Percentiles rank a stretch among this genome's conserved stretches.
phyloP scores from a whole-genome alignment of 2,888 invertebrate species.

The Aphodius sticticus region DNA sequence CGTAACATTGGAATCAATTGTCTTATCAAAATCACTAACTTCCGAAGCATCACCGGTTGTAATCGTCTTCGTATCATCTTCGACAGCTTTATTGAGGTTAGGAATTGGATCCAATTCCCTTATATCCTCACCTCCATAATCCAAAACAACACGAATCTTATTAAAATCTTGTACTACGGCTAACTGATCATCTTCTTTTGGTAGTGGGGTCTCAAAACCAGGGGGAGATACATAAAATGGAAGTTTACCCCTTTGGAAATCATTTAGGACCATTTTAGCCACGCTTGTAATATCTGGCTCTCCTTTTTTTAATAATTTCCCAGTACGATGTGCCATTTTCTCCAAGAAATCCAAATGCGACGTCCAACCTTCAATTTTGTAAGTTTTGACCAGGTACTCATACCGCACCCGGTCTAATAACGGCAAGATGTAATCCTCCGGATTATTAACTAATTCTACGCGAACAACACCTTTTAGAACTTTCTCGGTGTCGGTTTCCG shows the following conservation, averaged over 20 bases:
- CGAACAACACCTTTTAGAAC: constrained; percentile 98
- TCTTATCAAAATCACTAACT: constrained; percentile 58
- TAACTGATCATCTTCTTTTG: constrained; percentile 58
- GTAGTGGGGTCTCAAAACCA: constrained; percentile 76
- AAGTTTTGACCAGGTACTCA: constrained; percentile 91
- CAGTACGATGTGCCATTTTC: constrained; percentile 84
- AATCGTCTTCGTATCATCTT: constrained; percentile 9
- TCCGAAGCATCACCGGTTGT: constrained; percentile 55
- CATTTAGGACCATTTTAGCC: constrained; percentile 95
- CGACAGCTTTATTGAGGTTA: constrained; percentile 48
- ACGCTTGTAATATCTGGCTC: constrained; percentile 91
- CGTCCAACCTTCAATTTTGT: constrained; percentile 84
- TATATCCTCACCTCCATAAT: constrained; percentile 62
- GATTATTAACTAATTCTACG: constrained; percentile 91
- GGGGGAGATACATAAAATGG: constrained; percentile 93
- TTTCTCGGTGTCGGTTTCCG: constrained; percentile 93
- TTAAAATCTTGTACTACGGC: constrained; percentile 81
- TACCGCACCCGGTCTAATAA: constrained; percentile 87
- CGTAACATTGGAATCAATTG: constrained; percentile 27
- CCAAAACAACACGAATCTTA: constrained; percentile 75
- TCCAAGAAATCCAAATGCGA: constrained; percentile 89
- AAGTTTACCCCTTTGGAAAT: constrained; percentile 97
- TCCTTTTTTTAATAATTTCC: constrained; percentile 95
- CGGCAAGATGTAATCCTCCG: constrained; percentile 92
- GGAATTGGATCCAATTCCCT: constrained; percentile 65